Base-by-base conservation (phyloP, 2,888 invertebrate genomes). In the Drosophila prostipennis region DNA sequence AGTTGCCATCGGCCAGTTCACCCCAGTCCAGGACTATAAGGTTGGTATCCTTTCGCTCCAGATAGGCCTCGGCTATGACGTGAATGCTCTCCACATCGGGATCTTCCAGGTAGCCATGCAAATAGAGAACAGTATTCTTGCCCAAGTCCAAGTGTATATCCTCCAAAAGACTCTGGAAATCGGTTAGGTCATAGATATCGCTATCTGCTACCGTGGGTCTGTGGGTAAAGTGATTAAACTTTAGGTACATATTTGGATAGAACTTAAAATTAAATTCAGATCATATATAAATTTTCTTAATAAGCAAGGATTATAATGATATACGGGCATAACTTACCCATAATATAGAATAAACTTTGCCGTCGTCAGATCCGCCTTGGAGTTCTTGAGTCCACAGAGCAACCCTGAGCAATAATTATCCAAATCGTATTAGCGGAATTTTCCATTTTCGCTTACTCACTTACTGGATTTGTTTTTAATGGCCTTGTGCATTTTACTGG, bases 101-200 rank as follows among this genome's bases (percentile, higher is more conserved):
- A 39, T 93, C 92, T 81, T 94, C 94, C 72, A 94, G 92, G 80
- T 94, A 94, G 1, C 94, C 94, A 83, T 94, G 94, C 34, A 94
- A 89, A 89, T 94, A 94, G 1, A 94, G 78, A 2, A 94, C 93
- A 0, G 94, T 94, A 13, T 93, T 93, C 57, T 91, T 92, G 39
- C 89, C 92, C 52, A 83, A 72, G 64, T 93, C 92, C 72, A 91
- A 89, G 64, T 89, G 79, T 34, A 81, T 72, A 68, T 90, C 87
- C 13, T 82, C 76, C 19, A 91, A 60, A 11, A 91, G 63, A 13
- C 74, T 78, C 40, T 82, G 65, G 4, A 78, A 87, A 54, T 91
- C 87, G 40, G 86, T 63, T 19, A 91, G 57, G 58, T 86, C 87
- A 52, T 86, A 91, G 34, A 87, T 87, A 49, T 78, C 77, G 53